phyloP scores from a whole-genome alignment of 2,797 vertebrate species.

The Avahi laniger region DNA sequence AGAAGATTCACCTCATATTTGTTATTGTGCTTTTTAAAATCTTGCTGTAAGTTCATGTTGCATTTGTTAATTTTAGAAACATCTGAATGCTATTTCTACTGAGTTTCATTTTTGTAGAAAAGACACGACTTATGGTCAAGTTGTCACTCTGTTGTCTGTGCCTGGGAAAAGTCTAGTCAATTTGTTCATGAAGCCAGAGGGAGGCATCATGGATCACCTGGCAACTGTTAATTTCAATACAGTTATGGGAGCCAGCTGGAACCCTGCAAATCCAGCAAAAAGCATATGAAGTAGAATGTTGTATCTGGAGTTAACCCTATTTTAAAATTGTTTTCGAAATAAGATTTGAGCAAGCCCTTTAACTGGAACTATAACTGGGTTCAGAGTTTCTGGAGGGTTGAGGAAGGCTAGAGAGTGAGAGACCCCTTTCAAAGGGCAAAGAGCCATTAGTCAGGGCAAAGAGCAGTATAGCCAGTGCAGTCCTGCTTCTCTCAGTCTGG shows the following conservation, averaged over 20 bases:
- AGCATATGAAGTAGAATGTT: not conserved
- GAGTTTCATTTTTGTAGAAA: not conserved
- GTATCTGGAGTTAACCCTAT: not conserved
- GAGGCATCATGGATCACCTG: not conserved
- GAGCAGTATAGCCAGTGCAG: not conserved
- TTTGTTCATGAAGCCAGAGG: not conserved
- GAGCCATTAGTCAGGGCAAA: not conserved
- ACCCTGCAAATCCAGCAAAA: not conserved
- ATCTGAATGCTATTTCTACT: not conserved
- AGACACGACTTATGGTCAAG: not conserved
- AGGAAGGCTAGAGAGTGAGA: not conserved
- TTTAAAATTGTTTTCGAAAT: not conserved
- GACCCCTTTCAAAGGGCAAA: not conserved
- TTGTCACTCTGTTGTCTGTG: not conserved
- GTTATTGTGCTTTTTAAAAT: not conserved
- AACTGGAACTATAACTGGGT: not conserved
- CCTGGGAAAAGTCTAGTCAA: not conserved
- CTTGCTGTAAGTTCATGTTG: not conserved
- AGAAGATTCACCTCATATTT: not conserved
- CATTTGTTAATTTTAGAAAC: slow-evolving; percentile 3
- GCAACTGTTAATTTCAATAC: not conserved
- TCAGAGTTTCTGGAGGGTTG: not conserved
- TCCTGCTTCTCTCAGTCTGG: not conserved
- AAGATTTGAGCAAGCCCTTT: not conserved
- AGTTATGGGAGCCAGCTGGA: not conserved